These are phyloP conservation scores for Tachycineta bicolor DNA, from an alignment of 2,113 vertebrate genomes.

Conservation along the genomic window DNA sequence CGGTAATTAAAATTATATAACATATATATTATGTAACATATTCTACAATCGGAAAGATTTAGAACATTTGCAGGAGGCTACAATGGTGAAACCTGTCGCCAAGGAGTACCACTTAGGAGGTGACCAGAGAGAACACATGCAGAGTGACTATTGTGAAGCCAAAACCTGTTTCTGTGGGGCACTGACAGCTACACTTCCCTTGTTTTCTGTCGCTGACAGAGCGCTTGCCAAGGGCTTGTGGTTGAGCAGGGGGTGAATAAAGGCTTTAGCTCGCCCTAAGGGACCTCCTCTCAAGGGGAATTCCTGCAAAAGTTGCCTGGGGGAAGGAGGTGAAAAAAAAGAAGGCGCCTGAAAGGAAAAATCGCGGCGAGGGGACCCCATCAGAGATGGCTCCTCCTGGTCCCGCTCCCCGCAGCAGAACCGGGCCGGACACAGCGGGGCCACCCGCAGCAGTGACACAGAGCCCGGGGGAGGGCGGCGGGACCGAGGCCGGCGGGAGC, in stretches of 20 bases:
- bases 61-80: neutral
- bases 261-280: neutral
- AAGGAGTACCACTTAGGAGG: rapidly evolving
- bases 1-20: slow-evolving; percentile 51
- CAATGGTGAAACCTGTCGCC: neutral
- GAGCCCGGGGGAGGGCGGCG: neutral
- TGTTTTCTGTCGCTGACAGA: neutral
- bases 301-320: neutral
- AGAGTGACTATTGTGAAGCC: too few relatives aligned
- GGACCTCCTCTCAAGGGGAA: neutral
- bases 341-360: neutral
- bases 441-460: neutral
- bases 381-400: neutral
- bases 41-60: neutral
- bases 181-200: neutral
- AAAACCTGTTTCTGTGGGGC: neutral
- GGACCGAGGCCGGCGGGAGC: neutral
- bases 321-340: too few relatives aligned
- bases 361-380: too few relatives aligned
- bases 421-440: neutral
- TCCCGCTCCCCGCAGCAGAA: neutral
- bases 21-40: slow-evolving; percentile 3
- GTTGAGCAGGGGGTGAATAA: neutral
- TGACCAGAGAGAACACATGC: rapidly evolving
- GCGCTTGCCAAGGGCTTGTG: neutral